phyloP scores from a whole-genome alignment of 2,797 vertebrate species.

The Syncerus caffer region DNA sequence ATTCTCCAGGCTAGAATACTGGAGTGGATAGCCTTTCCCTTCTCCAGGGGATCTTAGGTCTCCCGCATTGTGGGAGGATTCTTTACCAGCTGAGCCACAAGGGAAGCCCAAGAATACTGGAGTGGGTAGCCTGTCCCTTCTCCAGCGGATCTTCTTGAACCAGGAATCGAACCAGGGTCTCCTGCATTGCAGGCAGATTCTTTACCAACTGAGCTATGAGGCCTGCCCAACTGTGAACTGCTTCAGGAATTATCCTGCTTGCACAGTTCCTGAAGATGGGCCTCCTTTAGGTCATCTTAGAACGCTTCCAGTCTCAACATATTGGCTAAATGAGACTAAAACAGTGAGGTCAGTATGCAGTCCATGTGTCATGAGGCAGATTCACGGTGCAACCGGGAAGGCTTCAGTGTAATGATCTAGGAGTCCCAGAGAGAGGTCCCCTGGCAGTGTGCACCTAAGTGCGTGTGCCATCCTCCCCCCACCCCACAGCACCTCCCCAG shows the following conservation, averaged over 20 bases:
- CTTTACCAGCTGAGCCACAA: neutral
- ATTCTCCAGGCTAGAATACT: neutral
- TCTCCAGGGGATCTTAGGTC: neutral
- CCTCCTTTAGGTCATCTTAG: neutral
- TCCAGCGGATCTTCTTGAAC: accelerated
- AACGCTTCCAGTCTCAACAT: neutral
- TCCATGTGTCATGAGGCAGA: neutral
- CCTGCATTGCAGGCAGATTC: neutral
- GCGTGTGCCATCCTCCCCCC: neutral
- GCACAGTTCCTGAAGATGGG: neutral
- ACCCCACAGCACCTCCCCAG: neutral
- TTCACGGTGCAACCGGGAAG: accelerated
- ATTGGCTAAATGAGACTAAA: neutral
- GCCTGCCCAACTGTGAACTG: neutral
- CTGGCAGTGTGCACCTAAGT: neutral
- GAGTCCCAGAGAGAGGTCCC: neutral
- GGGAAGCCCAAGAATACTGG: neutral
- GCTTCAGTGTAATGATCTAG: neutral
- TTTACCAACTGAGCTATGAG: neutral
- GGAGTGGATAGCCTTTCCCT: neutral
- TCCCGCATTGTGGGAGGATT: neutral
- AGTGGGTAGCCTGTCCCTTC: neutral
- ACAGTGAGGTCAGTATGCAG: neutral
- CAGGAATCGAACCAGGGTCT: neutral
- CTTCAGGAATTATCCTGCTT: neutral